Conservation (phyloP, 2,113 vertebrate genomes). For the Misgurnus mizolepis region DNA sequence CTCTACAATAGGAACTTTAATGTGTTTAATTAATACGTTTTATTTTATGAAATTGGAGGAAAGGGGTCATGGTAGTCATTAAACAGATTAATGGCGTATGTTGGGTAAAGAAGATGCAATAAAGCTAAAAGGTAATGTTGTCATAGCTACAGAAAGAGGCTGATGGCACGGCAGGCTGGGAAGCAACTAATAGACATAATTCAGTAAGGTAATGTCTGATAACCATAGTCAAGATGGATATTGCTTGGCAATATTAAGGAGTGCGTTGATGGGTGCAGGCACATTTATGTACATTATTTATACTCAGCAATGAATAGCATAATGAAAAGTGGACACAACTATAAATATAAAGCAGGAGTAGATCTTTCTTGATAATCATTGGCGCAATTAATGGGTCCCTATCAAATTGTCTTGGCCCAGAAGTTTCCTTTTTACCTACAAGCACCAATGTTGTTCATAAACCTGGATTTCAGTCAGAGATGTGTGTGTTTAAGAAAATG, state of each 20-base stretch:
- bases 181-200: constrained; percentile 73
- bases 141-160: constrained; percentile 66
- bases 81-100: constrained; percentile 74
- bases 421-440: constrained; percentile 55
- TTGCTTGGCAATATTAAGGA: constrained; percentile 73
- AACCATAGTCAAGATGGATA: constrained; percentile 74
- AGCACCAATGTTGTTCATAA: constrained; percentile 65
- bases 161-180: constrained; percentile 69
- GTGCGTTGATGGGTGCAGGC: constrained; percentile 64
- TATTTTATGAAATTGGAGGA: constrained; percentile 80
- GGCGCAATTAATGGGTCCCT: constrained; percentile 74
- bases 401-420: constrained; percentile 63
- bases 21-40: constrained; percentile 78
- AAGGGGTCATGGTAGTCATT: constrained; percentile 78
- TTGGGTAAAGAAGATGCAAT: constrained; percentile 80
- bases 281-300: constrained; percentile 81
- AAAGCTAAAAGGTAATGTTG: constrained; percentile 79
- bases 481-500: constrained; percentile 31
- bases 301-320: constrained; percentile 78
- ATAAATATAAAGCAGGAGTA: constrained; percentile 76
- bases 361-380: constrained; percentile 74
- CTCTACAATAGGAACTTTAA: constrained; percentile 75
- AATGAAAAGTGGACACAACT: constrained; percentile 82
- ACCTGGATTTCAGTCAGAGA: constrained; percentile 63
- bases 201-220: constrained; percentile 77